Percentiles rank a stretch among this genome's conserved stretches.
phyloP scores from a whole-genome alignment of 2,113 vertebrate genomes.

The Dinomys branickii region DNA sequence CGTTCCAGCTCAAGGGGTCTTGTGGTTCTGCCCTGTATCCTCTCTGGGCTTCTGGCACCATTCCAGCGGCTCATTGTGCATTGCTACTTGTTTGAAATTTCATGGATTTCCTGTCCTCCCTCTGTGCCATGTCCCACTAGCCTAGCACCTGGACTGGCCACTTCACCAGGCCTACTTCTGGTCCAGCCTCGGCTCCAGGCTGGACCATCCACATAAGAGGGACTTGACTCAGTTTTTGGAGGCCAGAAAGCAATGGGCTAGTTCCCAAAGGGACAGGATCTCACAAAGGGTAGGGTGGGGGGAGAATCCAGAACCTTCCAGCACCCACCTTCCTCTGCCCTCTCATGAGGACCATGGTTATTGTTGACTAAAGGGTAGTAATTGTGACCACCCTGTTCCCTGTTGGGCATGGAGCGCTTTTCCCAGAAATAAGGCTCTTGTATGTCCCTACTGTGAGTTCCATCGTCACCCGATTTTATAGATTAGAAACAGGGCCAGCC shows the following conservation, averaged over 20 bases:
- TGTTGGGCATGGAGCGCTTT: not conserved
- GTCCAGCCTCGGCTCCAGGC: not conserved
- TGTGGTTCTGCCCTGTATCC: not conserved
- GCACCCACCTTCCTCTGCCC: not conserved
- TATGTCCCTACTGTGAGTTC: not conserved
- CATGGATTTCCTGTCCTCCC: rapidly evolving
- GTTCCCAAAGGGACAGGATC: too few species aligned
- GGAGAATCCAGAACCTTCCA: not conserved
- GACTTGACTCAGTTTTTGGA: rapidly evolving
- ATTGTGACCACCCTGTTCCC: rapidly evolving
- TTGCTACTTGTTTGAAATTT: not conserved
- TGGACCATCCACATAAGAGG: too few species aligned
- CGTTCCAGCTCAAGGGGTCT: not conserved
- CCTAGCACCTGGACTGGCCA: not conserved
- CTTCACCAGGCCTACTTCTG: not conserved
- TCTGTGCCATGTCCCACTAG: not conserved
- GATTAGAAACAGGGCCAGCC: not conserved
- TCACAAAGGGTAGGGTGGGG: too few species aligned
- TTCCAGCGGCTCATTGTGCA: rapidly evolving
- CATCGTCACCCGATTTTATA: not conserved
- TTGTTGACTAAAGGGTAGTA: not conserved
- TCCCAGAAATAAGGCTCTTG: not conserved
- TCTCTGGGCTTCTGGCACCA: not conserved
- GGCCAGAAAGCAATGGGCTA: not conserved
- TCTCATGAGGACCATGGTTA: rapidly evolving